Conservation (phyloP, 2,888 invertebrate genomes). For the Schrankia costaestrigalis region DNA sequence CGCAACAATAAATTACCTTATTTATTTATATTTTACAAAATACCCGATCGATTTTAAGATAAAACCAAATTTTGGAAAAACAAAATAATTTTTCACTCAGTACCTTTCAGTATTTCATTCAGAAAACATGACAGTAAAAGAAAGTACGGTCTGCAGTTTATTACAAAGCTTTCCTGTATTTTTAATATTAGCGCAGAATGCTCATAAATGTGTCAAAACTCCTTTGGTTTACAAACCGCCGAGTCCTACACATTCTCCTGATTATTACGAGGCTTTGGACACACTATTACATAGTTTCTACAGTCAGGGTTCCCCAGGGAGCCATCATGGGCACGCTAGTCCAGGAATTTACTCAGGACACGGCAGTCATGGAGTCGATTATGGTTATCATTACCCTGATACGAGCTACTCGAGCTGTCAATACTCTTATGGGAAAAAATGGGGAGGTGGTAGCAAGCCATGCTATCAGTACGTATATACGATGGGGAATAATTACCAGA, state of each 20-base stretch:
- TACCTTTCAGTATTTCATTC: conserved; percentile 13
- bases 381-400: conserved; percentile 13
- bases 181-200: conserved; percentile 65
- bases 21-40: not conserved
- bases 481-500: conserved; percentile 24
- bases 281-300: conserved; percentile 54
- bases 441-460: conserved; percentile 15
- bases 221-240: conserved; percentile 67
- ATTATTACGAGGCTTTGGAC: conserved; percentile 69
- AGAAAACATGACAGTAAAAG: conserved; percentile 55
- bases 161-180: conserved; percentile 68
- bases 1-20: not conserved
- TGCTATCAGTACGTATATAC: conserved; percentile 36
- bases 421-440: conserved; percentile 30
- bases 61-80: not conserved
- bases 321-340: conserved; percentile 13
- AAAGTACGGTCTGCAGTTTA: conserved; percentile 57
- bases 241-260: conserved; percentile 60
- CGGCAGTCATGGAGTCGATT: conserved; percentile 12
- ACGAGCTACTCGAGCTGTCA: conserved; percentile 19
- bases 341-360: conserved; percentile 8
- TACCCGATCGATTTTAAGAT: not conserved
- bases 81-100: conserved; percentile 22
- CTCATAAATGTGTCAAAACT: conserved; percentile 59
- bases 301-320: conserved; percentile 33